Evolutionary conservation across 2,797 vertebrate genomes (phyloP).

Genomic region (Microcaecilia unicolor): DNA sequence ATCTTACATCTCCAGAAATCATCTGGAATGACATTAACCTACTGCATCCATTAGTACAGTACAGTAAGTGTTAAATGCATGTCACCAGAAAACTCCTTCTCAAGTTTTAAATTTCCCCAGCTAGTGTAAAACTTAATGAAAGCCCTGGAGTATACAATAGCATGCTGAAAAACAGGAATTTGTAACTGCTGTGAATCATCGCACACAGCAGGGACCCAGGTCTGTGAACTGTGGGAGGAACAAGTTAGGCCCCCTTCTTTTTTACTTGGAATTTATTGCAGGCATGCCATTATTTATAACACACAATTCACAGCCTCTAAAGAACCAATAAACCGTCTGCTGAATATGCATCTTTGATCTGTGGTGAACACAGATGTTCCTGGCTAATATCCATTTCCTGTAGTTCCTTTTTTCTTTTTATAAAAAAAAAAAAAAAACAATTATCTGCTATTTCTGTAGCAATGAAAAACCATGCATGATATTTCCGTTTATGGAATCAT

Average conservation of each 20-base stretch:
- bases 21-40: conserved; percentile 19
- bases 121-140: conserved; percentile 61
- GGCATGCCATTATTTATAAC: conserved; percentile 67
- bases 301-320: conserved; percentile 65
- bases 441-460: conserved; percentile 56
- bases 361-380: conserved; percentile 69
- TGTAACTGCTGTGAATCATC: conserved; percentile 60
- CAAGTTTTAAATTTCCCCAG: conserved; percentile 59
- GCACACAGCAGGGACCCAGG: conserved; percentile 59
- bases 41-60: conserved; percentile 23
- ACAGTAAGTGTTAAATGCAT: conserved; percentile 26
- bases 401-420: conserved; percentile 57
- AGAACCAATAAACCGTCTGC: conserved; percentile 66
- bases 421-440: conserved; percentile 38
- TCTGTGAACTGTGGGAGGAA: conserved; percentile 57
- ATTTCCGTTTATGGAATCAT: conserved; percentile 51
- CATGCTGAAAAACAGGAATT: conserved; percentile 66
- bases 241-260: conserved; percentile 48
- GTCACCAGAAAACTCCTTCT: conserved; percentile 20
- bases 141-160: conserved; percentile 58
- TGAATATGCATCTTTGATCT: conserved; percentile 70
- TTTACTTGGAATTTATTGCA: conserved; percentile 64
- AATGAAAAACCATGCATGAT: conserved; percentile 59
- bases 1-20: not conserved
- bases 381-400: conserved; percentile 68